Percentiles rank a stretch among this genome's conserved stretches.
These are phyloP conservation scores for Chondrilla cf. caribensis DNA, from an alignment of 37 sponge, comb jelly and placozoan genomes.

Conservation along the genomic window DNA sequence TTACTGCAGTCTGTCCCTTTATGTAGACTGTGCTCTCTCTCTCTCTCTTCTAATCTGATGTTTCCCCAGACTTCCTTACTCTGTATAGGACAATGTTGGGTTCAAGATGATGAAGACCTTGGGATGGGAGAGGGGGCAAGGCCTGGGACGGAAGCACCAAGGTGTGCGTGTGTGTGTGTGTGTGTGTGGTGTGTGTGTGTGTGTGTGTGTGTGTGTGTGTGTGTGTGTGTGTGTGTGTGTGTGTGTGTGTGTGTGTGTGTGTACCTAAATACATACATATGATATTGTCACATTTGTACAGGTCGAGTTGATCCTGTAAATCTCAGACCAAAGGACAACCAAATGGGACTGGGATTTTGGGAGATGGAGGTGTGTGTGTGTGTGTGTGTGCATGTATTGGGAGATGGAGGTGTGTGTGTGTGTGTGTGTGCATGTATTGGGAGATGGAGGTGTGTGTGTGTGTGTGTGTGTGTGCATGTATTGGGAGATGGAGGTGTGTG, in stretches of 20 bases:
- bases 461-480: too few relatives aligned
- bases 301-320: conserved; percentile 77
- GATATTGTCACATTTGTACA: neutral
- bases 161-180: conserved; percentile 24
- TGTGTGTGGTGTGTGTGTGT: neutral
- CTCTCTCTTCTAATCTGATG: neutral
- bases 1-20: neutral
- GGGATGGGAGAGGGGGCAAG: conserved; percentile 78
- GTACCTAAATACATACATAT: neutral
- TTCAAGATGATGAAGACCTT: conserved; percentile 73
- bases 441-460: too few relatives aligned
- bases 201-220: neutral
- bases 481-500: too few relatives aligned
- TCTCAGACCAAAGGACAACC: conserved; percentile 69
- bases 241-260: conserved; percentile 1
- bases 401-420: too few relatives aligned
- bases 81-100: conserved; percentile 70
- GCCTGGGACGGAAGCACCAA: conserved; percentile 74
- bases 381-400: too few relatives aligned
- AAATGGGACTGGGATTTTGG: conserved; percentile 79
- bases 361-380: conserved; percentile 58
- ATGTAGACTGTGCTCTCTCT: neutral
- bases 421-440: too few relatives aligned
- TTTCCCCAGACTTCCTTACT: conserved; percentile 16
- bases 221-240: neutral